Evolutionary conservation across 1,140 invertebrate species (phyloP), one percentile per base, ranked within the genome.

Genomic region (Kradibia gibbosae): DNA sequence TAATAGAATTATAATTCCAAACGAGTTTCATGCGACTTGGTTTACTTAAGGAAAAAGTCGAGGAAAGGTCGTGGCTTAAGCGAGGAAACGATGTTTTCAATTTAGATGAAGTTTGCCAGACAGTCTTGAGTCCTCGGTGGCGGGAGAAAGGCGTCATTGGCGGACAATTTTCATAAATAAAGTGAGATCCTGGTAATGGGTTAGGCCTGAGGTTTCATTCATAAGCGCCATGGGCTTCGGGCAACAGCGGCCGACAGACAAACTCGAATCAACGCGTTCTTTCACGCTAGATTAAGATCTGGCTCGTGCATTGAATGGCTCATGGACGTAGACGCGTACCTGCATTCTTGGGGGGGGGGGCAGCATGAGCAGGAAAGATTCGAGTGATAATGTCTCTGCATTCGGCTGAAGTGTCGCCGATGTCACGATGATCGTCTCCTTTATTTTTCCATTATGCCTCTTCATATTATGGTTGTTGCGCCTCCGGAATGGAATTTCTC

Each of bases 201-300:
- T 25, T 39, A 13, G 36, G 28, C 11, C 36, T 20, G 8, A 39
- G 75, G 48, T 13, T 80, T 83, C 83, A 83, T 74, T 83, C 78
- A 80, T 84, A 78, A 80, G 13, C 65, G 73, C 25, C 28, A 13
- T 55, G 31, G 53, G 11, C 17, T 20, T 31, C 53, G 11, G 1
- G 73, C 20, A 28, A 15, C 13, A 25, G 39, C 13, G 45, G 57
- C 7, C 11, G 48, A 71, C 60, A 71, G 83, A 84, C 67, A 70
- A 77, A 82, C 50, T 77, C 65, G 81, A 85, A 82, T 86, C 83
- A 85, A 83, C 85, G 83, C 84, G 75, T 83, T 82, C 82, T 81
- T 86, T 86, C 82, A 81, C 85, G 74, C 83, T 62, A 84, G 84
- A 87, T 87, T 84, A 45, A 42, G 78, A 85, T 84, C 86, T 85